Conservation (phyloP, 2,113 vertebrate species). For the Corvus moneduloides region DNA sequence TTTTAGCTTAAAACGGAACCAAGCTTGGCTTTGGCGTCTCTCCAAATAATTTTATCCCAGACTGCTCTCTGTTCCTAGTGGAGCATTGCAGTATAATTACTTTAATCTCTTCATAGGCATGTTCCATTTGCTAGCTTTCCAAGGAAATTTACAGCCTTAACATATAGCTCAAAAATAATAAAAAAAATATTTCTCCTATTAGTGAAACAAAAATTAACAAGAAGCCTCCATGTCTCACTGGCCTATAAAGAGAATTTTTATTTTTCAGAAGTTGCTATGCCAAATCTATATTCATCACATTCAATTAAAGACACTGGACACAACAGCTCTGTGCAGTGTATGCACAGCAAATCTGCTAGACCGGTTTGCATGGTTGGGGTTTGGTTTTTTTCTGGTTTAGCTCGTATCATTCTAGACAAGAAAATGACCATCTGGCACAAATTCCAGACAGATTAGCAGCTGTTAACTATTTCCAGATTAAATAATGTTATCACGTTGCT, state of each 20-base stretch:
- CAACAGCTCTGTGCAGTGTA: background rate
- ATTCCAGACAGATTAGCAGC: slow-evolving; percentile 75
- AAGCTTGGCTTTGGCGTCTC: slow-evolving; percentile 42
- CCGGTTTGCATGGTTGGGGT: background rate
- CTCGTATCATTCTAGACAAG: slow-evolving; percentile 16
- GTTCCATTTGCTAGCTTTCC: slow-evolving; percentile 59
- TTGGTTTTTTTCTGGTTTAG: background rate
- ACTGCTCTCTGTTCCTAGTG: slow-evolving; percentile 35
- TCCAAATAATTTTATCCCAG: slow-evolving; percentile 56
- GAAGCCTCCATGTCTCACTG: background rate
- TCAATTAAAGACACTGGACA: background rate
- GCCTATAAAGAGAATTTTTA: background rate
- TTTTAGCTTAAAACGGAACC: slow-evolving; percentile 58
- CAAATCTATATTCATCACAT: background rate
- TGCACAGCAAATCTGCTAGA: background rate
- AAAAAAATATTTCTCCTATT: background rate
- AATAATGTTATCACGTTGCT: slow-evolving; percentile 75
- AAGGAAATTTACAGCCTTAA: slow-evolving; percentile 42
- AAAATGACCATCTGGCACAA: slow-evolving; percentile 66
- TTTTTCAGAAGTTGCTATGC: background rate
- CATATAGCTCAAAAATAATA: slow-evolving; percentile 18
- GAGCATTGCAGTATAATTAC: slow-evolving; percentile 52
- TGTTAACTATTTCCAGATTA: slow-evolving; percentile 78
- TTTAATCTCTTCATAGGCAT: slow-evolving; percentile 60
- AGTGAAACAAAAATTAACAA: slow-evolving; percentile 11